These are phyloP conservation scores for Fringilla coelebs DNA, from an alignment of 2,797 vertebrate genomes.

Conservation along the genomic window DNA sequence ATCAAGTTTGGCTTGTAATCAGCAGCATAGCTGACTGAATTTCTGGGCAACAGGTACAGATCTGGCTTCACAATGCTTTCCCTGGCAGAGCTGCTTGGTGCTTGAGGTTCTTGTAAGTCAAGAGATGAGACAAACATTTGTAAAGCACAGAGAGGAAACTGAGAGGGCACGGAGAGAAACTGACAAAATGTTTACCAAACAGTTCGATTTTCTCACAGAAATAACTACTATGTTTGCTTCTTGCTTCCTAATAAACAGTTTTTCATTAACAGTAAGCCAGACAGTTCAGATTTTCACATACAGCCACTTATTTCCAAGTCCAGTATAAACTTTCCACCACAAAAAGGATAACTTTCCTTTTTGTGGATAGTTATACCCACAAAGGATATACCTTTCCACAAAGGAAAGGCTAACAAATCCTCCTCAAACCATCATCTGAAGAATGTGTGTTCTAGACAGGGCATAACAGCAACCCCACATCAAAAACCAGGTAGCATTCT, in stretches of 20 bases:
- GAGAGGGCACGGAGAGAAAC: neutral
- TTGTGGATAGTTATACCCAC: no score
- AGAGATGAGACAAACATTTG: neutral
- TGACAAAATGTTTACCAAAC: neutral
- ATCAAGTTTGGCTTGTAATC: neutral
- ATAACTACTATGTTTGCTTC: neutral
- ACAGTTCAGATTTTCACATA: neutral
- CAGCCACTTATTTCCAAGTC: neutral
- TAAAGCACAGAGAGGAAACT: neutral
- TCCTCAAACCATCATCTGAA: neutral
- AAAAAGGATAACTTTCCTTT: neutral
- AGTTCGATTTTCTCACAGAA: neutral
- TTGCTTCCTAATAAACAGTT: neutral
- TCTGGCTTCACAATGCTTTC: fast-evolving
- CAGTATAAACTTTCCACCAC: neutral
- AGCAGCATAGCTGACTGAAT: neutral
- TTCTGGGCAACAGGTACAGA: neutral
- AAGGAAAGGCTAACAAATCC: neutral
- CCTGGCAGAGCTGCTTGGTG: neutral
- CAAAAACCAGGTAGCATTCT: neutral
- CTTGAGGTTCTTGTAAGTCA: neutral
- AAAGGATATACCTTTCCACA: no score
- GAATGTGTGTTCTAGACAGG: fast-evolving
- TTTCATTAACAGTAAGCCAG: neutral
- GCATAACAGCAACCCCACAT: neutral